Conservation (phyloP, 2,797 vertebrate genomes). For the Vipera ursinii region DNA sequence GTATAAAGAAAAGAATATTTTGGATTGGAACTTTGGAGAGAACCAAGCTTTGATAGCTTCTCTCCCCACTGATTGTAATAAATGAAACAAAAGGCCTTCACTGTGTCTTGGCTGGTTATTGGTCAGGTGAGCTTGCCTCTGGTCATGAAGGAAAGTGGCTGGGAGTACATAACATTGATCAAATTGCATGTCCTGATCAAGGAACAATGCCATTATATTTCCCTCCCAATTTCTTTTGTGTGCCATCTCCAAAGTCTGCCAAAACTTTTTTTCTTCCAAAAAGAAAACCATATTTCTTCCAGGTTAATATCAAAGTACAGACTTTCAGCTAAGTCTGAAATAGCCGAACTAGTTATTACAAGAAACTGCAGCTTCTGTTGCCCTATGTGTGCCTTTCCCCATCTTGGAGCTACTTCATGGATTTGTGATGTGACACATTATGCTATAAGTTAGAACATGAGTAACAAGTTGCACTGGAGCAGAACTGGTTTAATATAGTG, state of each 20-base stretch:
- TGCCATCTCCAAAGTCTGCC: background rate
- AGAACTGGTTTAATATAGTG: background rate
- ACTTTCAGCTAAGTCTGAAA: background rate
- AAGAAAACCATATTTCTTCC: background rate
- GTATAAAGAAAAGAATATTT: too few relatives aligned
- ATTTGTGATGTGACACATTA: background rate
- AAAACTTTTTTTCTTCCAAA: slow-evolving; percentile 38
- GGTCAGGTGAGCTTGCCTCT: too few relatives aligned
- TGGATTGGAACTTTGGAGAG: too few relatives aligned
- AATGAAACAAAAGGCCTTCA: too few relatives aligned
- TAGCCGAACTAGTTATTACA: background rate
- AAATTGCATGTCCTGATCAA: slow-evolving; percentile 60
- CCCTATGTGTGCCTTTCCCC: background rate
- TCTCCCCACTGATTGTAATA: too few relatives aligned
- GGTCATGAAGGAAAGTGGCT: too few relatives aligned
- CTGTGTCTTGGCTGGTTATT: too few relatives aligned
- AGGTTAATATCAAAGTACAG: background rate
- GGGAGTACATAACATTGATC: slow-evolving; percentile 25
- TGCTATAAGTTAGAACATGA: background rate
- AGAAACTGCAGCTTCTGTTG: background rate
- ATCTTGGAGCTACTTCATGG: background rate
- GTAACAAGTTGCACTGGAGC: background rate
- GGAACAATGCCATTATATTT: slow-evolving; percentile 56
- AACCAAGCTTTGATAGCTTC: too few relatives aligned
- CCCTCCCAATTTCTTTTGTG: slow-evolving; percentile 36